Conservation (phyloP, 2,113 vertebrate species). For the Deroptyus accipitrinus region DNA sequence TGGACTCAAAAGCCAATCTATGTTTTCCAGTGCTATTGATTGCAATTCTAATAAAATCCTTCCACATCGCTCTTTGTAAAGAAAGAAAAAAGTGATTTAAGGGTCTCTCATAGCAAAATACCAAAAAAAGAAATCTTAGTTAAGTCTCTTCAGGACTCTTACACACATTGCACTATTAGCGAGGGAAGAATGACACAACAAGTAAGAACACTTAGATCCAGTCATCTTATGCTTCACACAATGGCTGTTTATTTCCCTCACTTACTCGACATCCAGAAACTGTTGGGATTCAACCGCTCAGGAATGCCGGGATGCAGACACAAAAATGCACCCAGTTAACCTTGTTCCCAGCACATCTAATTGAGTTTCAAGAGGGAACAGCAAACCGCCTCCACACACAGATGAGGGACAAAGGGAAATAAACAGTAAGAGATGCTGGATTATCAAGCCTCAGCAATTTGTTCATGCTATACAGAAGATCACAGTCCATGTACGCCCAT, state of each 20-base stretch:
- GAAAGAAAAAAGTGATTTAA: not conserved
- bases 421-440: not conserved
- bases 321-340: not conserved
- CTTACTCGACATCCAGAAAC: not conserved
- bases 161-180: not conserved
- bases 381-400: not conserved
- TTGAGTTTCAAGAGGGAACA: not conserved
- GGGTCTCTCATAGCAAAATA: not conserved
- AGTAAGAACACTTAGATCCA: not conserved
- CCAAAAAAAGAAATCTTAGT: not conserved
- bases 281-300: accelerated
- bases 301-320: not conserved
- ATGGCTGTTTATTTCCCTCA: not conserved
- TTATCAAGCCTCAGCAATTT: not conserved
- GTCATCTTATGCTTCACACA: too few relatives aligned
- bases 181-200: not conserved
- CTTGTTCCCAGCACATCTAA: not conserved
- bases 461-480: not conserved
- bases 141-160: not conserved
- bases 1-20: not conserved
- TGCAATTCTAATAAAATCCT: not conserved
- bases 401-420: not conserved
- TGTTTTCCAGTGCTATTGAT: not conserved
- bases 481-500: not conserved
- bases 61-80: too few relatives aligned